Conservation (phyloP, 1,140 invertebrate species). For the Philotrypesis tridentata region DNA sequence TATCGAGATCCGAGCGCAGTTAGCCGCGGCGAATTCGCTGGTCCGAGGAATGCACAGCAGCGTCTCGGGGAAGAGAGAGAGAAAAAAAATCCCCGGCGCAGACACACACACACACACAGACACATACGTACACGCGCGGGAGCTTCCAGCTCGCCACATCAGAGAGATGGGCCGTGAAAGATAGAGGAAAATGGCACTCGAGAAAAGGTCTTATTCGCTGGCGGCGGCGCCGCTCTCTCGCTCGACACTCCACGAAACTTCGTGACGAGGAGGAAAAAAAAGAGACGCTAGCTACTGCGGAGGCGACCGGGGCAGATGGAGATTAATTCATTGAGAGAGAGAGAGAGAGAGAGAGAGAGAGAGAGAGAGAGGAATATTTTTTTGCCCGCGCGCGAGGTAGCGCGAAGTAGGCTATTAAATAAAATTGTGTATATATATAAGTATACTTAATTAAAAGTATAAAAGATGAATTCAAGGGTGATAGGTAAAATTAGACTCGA, state of each 20-base stretch:
- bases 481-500: too few species aligned
- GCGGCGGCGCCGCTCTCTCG: constrained; percentile 14
- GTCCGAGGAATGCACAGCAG: constrained; percentile 1
- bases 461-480: too few species aligned
- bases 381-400: constrained; percentile 1
- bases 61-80: neutral
- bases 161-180: constrained; percentile 13
- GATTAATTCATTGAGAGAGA: constrained; percentile 45
- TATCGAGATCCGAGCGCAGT: constrained; percentile 54
- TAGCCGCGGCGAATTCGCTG: constrained; percentile 33
- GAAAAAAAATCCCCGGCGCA: constrained; percentile 11
- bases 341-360: too few species aligned
- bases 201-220: constrained; percentile 30
- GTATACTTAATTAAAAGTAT: too few species aligned
- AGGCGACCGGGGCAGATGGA: neutral
- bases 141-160: too few species aligned
- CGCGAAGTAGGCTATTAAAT: neutral
- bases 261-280: neutral
- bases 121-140: too few species aligned
- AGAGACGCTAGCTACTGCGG: neutral
- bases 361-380: too few species aligned
- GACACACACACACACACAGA: too few species aligned
- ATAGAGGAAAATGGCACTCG: constrained; percentile 41
- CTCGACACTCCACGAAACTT: constrained; percentile 32
- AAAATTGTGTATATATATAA: too few species aligned